A percentile compares a stretch with the other conserved stretches of the same genome.
Conservation (phyloP, 1,140 invertebrate species). For the Macrotrachela quadricornifera region DNA sequence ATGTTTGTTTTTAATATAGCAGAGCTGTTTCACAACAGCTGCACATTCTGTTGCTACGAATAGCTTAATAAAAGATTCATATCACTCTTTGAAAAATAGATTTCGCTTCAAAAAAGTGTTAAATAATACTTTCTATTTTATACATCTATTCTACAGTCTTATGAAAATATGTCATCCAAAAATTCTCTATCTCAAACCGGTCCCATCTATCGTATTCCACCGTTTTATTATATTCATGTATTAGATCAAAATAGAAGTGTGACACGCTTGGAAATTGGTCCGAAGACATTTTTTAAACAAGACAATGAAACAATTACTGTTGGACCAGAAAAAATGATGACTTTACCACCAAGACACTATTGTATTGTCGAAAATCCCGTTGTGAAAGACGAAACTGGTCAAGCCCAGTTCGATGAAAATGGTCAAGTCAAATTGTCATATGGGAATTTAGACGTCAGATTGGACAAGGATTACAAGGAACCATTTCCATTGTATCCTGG, state of each 20-base stretch:
- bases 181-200: too few relatives aligned
- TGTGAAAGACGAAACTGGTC: constrained; percentile 21
- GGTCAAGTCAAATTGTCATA: constrained; percentile 30
- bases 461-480: constrained; percentile 26
- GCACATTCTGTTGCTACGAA: too few relatives aligned
- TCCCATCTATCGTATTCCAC: constrained; percentile 19
- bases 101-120: too few relatives aligned
- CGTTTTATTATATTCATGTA: constrained; percentile 35
- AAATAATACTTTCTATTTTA: too few relatives aligned
- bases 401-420: constrained; percentile 18
- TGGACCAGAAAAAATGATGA: constrained; percentile 32
- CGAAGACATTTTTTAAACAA: constrained; percentile 33
- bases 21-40: too few relatives aligned
- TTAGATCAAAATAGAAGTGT: constrained; percentile 36
- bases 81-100: too few relatives aligned
- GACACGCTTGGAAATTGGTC: constrained; percentile 33
- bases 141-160: too few relatives aligned
- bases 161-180: too few relatives aligned
- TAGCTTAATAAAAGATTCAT: too few relatives aligned
- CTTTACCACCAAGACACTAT: constrained; percentile 34
- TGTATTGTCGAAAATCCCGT: constrained; percentile 35
- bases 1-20: too few relatives aligned
- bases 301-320: constrained; percentile 33
- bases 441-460: constrained; percentile 33
- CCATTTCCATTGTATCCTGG: constrained; percentile 37